These are phyloP conservation scores for Oceanites oceanicus DNA, from an alignment of 2,113 vertebrate species.

Conservation along the genomic window DNA sequence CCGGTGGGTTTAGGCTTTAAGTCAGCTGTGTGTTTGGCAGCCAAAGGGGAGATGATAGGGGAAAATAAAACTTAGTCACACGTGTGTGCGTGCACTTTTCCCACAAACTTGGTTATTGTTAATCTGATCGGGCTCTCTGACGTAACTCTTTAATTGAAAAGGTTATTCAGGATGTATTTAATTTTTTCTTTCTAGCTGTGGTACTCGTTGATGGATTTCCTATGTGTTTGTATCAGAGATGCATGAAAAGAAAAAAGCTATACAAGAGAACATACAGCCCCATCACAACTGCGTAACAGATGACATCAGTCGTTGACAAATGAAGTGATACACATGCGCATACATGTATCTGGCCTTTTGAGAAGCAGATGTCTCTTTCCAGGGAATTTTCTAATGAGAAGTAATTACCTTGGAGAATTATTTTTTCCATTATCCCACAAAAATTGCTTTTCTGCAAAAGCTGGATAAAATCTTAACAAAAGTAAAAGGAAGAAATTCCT, in stretches of 20 bases:
- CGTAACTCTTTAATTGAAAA: background rate
- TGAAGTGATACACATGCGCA: no score
- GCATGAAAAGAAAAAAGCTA: no score
- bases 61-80: background rate
- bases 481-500: background rate
- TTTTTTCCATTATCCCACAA: background rate
- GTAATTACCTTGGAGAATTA: background rate
- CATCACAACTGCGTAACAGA: no score
- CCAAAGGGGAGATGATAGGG: background rate
- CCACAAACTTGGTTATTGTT: background rate
- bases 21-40: background rate
- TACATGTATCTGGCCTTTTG: background rate
- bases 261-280: no score
- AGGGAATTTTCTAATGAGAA: background rate
- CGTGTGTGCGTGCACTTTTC: background rate
- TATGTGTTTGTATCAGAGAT: background rate
- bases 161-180: background rate
- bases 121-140: background rate
- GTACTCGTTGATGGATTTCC: background rate
- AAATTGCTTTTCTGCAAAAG: background rate
- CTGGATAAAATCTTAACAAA: background rate
- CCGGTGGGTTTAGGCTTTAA: background rate
- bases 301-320: no score
- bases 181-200: background rate
- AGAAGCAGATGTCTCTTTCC: background rate